These are phyloP conservation scores for Cynodonichthys magdalenae DNA, from an alignment of 2,797 vertebrate species.

Conservation along the genomic window DNA sequence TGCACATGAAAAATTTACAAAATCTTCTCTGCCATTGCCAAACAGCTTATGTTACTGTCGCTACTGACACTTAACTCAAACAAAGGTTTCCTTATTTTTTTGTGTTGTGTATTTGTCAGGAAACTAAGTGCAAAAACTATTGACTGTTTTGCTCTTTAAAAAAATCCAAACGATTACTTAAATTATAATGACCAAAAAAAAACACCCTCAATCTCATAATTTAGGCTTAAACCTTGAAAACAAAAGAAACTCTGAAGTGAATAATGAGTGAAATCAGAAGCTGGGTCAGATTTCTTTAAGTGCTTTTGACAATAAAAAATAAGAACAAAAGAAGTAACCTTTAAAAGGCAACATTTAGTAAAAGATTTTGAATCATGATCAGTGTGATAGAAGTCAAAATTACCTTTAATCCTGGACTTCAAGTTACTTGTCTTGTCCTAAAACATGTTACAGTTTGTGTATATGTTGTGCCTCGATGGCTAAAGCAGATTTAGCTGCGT, in stretches of 20 bases:
- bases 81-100: background rate
- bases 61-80: too few relatives aligned
- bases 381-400: too few relatives aligned
- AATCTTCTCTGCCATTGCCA: too few relatives aligned
- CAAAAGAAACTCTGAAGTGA: slow-evolving; percentile 47
- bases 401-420: too few relatives aligned
- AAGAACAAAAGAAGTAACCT: slow-evolving; percentile 4
- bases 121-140: slow-evolving; percentile 3
- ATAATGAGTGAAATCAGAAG: slow-evolving; percentile 17
- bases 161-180: too few relatives aligned
- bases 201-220: background rate
- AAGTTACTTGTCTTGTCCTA: background rate
- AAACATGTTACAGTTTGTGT: background rate
- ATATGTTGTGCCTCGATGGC: background rate
- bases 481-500: too few relatives aligned
- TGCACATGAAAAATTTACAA: too few relatives aligned
- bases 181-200: too few relatives aligned
- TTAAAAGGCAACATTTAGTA: background rate
- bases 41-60: too few relatives aligned
- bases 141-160: too few relatives aligned
- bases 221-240: slow-evolving; percentile 42
- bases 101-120: slow-evolving; percentile 4
- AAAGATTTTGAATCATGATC: background rate
- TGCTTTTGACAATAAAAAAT: slow-evolving; percentile 21
- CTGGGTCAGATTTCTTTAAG: slow-evolving; percentile 7